Conservation (phyloP, 2,113 vertebrate species). For the Plecotus auritus region DNA sequence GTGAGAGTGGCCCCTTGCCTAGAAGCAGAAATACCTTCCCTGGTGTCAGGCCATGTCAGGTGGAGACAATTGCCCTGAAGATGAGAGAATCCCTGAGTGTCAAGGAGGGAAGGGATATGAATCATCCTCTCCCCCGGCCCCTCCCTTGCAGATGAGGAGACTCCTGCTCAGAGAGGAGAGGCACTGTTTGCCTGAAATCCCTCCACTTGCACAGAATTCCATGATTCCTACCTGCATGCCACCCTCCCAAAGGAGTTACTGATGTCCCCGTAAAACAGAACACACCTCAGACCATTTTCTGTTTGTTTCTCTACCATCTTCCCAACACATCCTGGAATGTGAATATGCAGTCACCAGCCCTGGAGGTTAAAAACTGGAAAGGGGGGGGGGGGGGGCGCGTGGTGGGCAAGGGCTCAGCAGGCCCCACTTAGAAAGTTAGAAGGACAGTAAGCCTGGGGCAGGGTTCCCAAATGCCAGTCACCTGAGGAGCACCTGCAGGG, state of each 20-base stretch:
- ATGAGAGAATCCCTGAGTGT: not conserved
- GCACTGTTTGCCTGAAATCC: not conserved
- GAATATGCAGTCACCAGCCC: not conserved
- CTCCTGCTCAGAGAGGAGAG: not conserved
- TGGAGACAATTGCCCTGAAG: not conserved
- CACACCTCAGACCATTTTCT: not conserved
- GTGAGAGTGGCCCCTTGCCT: not conserved
- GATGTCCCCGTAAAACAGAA: not conserved
- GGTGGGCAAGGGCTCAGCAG: no score
- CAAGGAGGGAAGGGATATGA: not conserved
- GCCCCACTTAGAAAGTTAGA: not conserved
- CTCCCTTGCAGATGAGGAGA: not conserved
- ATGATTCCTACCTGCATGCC: fast-evolving
- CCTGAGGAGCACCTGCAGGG: not conserved
- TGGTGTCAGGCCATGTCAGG: not conserved
- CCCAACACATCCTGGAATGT: not conserved
- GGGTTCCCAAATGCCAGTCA: not conserved
- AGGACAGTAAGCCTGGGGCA: not conserved
- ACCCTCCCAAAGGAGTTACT: not conserved
- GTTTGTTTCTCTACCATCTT: not conserved
- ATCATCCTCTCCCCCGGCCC: fast-evolving
- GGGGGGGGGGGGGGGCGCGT: no score
- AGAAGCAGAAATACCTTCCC: not conserved
- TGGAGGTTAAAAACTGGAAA: not conserved
- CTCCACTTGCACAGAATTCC: fast-evolving